Evolutionary conservation across 2,888 invertebrate genomes (phyloP), one percentile per base, ranked within the genome.

Genomic region (Macrosoma leucophasiata): DNA sequence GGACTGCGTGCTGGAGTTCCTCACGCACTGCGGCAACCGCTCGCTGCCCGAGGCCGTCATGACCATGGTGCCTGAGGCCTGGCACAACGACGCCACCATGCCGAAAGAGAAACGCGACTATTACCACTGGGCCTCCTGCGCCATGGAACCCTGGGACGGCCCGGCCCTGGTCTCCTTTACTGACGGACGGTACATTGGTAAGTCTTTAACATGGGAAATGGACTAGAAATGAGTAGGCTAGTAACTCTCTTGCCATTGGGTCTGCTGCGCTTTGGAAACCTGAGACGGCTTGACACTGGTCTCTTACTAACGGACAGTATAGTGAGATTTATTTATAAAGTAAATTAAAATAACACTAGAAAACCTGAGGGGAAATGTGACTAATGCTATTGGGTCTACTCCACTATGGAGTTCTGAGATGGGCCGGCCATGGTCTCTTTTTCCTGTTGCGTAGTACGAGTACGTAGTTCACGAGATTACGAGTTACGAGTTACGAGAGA

Each of bases 81-180:
- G 98, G 98, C 97, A 98, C 77, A 96, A 97, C 65, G 97, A 96
- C 68, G 82, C 88, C 40, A 92, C 93, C 13, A 99, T 99, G 98
- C 87, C 93, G 1, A 88, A 90, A 43, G 95, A 95, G 62, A 98
- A 97, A 76, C 89, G 94, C 29, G 94, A 96, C 62, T 99, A 97
- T 71, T 99, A 99, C 78, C 93, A 95, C 50, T 99, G 98, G 98
- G 94, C 97, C 8, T 93, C 97, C 0, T 98, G 94, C 62, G 94
- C 92, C 10, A 99, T 99, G 98, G 99, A 99, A 70, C 98, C 99
- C 0, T 99, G 99, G 99, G 99, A 99, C 75, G 99, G 99, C 14
- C 94, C 95, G 1, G 99, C 99, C 1, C 84, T 99, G 41, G 89
- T 99, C 34, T 96, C 98, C 0, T 99, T 99, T 77, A 97, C 97